A percentile compares a stretch with the other conserved stretches of the same genome.
Evolutionary conservation across 2,113 vertebrate genomes (phyloP).

Genomic region (Anser cygnoides): DNA sequence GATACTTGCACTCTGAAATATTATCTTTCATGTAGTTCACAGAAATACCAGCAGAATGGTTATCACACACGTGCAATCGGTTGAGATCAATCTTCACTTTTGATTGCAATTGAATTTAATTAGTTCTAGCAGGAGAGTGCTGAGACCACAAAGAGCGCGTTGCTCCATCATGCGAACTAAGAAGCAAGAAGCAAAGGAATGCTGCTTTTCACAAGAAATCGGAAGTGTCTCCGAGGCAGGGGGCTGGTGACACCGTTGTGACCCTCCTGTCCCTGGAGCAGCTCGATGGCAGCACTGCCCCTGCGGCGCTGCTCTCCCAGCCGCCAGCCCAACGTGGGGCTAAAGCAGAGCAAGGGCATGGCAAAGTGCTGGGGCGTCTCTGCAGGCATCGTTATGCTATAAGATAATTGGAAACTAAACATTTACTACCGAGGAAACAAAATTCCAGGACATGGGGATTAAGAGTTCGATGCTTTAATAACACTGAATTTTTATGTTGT

Average conservation of each 20-base stretch:
- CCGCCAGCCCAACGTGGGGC: no score
- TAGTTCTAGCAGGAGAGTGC: no score
- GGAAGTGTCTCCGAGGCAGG: not conserved
- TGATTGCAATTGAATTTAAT: no score
- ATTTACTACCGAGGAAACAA: not conserved
- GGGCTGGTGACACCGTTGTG: not conserved
- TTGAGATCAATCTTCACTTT: no score
- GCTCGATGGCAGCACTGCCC: no score
- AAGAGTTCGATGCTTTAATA: not conserved
- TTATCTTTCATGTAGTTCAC: fast-evolving
- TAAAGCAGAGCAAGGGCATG: not conserved
- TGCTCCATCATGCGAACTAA: no score
- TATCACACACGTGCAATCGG: not conserved
- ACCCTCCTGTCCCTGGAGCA: fast-evolving
- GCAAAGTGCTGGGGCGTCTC: not conserved
- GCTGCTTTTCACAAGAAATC: not conserved
- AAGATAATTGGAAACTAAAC: not conserved
- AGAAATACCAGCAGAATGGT: not conserved
- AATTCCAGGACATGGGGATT: not conserved
- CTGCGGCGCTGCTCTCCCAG: not conserved
- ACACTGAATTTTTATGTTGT: not conserved
- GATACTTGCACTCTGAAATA: not conserved
- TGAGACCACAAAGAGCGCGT: no score
- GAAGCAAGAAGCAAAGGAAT: no score
- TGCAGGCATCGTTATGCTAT: not conserved